These are phyloP conservation scores for Melanchra persicariae DNA, from an alignment of 2,888 invertebrate genomes.

Conservation along the genomic window DNA sequence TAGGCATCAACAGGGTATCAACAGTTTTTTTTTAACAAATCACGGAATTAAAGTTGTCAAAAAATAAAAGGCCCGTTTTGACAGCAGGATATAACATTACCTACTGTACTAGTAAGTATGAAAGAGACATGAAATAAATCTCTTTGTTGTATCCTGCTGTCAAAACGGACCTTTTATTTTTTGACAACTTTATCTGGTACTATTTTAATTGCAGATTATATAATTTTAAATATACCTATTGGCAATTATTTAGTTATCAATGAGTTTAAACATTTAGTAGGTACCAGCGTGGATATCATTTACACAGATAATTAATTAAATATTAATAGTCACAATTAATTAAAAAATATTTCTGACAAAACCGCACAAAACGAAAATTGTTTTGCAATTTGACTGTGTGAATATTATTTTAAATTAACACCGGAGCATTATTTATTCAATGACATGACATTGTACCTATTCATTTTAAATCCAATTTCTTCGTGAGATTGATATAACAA, in stretches of 20 bases:
- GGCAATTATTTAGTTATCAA: not conserved
- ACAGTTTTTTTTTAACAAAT: not conserved
- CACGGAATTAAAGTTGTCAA: too few relatives aligned
- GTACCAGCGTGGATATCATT: not conserved
- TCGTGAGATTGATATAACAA: too few relatives aligned
- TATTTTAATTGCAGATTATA: not conserved
- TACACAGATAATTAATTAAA: not conserved
- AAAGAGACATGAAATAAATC: too few relatives aligned
- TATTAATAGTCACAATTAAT: not conserved
- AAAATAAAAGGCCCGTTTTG: too few relatives aligned
- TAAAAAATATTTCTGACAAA: conserved; percentile 20
- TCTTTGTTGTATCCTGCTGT: too few relatives aligned
- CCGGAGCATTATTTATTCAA: conserved; percentile 1
- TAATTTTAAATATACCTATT: not conserved
- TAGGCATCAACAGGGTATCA: too few relatives aligned
- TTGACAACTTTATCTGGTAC: too few relatives aligned
- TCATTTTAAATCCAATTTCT: not conserved
- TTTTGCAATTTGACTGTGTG: conserved; percentile 9
- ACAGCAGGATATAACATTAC: too few relatives aligned
- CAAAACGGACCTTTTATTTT: too few relatives aligned
- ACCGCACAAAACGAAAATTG: not conserved
- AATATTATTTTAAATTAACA: conserved; percentile 5
- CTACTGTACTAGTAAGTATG: too few relatives aligned
- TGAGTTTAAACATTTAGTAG: not conserved
- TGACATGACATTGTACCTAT: not conserved